phyloP scores from a whole-genome alignment of 2,888 invertebrate species.

The Boloria euphrosyne region DNA sequence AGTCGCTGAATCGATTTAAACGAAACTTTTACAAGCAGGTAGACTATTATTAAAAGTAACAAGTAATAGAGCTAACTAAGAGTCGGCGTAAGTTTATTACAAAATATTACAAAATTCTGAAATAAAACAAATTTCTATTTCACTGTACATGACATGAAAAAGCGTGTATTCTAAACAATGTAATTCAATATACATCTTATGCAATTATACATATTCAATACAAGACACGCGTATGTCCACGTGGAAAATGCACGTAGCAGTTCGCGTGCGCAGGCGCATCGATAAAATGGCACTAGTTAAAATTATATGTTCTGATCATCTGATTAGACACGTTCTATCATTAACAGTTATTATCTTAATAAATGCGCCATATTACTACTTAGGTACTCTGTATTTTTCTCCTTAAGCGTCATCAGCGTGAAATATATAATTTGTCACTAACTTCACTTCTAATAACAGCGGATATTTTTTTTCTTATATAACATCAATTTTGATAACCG shows the following conservation, averaged over 20 bases:
- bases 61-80: no score
- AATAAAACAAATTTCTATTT: constrained; percentile 4
- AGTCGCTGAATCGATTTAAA: no score
- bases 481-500: no score
- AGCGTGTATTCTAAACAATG: constrained; percentile 18
- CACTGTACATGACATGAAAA: constrained; percentile 10
- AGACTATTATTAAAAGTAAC: no score
- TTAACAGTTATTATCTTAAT: constrained; percentile 11
- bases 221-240: constrained; percentile 22
- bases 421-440: constrained; percentile 6
- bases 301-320: constrained; percentile 15
- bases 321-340: constrained; percentile 13
- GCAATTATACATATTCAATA: constrained; percentile 26
- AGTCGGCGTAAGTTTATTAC: no score
- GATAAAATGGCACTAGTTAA: constrained; percentile 20
- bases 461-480: background rate
- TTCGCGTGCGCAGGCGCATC: constrained; percentile 31
- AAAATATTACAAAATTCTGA: background rate
- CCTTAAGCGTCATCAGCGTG: background rate
- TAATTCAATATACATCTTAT: constrained; percentile 24
- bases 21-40: no score
- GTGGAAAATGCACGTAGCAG: constrained; percentile 31
- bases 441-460: constrained; percentile 2
- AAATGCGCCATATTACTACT: background rate
- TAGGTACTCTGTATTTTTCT: constrained; percentile 10